Evolutionary conservation across 1,140 invertebrate genomes (phyloP), one percentile per base, ranked within the genome.

Genomic region (Marisa cornuarietis): DNA sequence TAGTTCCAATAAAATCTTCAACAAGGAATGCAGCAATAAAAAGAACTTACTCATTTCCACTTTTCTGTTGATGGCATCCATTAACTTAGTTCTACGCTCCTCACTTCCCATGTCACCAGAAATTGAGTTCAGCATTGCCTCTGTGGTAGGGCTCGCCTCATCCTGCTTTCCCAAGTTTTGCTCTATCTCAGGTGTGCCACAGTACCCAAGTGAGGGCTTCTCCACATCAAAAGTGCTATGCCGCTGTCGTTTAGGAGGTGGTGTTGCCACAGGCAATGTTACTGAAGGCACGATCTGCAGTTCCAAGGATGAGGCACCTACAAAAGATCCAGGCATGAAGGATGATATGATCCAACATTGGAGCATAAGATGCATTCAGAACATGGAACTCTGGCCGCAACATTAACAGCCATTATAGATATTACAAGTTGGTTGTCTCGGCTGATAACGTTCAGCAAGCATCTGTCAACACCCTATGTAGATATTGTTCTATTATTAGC

Each of bases 11-110:
- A 42, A 42, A 42, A 42, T 6, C 31, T 42, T 42, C 31, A 42
- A 42, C 2, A 42, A 71, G 76, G 51, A 58, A 79, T 84, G 76
- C 13, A 78, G 78, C 11, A 80, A 31, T 31, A 62, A 74, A 73
- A 14, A 54, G 18, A n/a, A 65, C 58, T 49, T 31, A 26, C 42
- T 87, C 16, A 82, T 66, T 68, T 86, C 71, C 26, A 89, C 84
- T 71, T 85, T 89, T 71, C 85, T 87, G 42, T 87, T 84, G 20
- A 89, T 65, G 65, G 86, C 87, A 22, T 79, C 71, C 73, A 89
- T 79, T 20, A 89, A 73, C 54, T 54, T 85, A 11, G 81, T 69
- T 65, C 86, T 87, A 81, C 87, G 83, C 73, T 89, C 86, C 7
- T 83, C 83, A 79, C 81, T 79, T 49, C 69, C 78, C 81, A 87